Evolutionary conservation across 2,888 invertebrate species (phyloP).

Genomic region (Bhutanitis thaidina): DNA sequence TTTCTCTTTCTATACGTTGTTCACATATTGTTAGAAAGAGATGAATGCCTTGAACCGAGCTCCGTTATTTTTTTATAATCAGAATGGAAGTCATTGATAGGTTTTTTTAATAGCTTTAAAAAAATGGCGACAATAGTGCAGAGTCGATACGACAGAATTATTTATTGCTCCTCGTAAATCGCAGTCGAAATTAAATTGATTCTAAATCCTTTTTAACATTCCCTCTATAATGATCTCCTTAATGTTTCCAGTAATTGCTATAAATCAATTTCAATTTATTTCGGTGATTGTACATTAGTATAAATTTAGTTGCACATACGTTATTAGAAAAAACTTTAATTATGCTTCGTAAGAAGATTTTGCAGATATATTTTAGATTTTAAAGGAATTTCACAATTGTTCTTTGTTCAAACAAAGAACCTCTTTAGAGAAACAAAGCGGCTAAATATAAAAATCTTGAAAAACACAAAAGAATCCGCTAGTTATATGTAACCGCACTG

Average conservation of each 20-base stretch:
- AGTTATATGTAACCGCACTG: constrained; percentile 50
- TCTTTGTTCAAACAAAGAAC: constrained; percentile 15
- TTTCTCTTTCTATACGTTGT: constrained; percentile 12
- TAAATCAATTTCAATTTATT: constrained; percentile 50
- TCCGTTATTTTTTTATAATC: constrained; percentile 60
- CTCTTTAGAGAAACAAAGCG: constrained; percentile 20
- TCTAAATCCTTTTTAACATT: constrained; percentile 59
- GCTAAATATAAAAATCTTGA: constrained; percentile 32
- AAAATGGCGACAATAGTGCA: constrained; percentile 68
- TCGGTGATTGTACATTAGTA: neutral
- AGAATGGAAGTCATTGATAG: constrained; percentile 69
- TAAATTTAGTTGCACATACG: neutral
- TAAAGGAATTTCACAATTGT: neutral
- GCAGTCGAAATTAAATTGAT: constrained; percentile 69
- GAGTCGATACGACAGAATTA: constrained; percentile 59
- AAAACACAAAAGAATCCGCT: constrained; percentile 41
- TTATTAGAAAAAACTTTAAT: neutral
- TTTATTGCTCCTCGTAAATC: constrained; percentile 75
- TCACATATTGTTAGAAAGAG: constrained; percentile 45
- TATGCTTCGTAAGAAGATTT: neutral
- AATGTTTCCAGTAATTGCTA: constrained; percentile 60
- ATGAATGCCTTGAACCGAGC: constrained; percentile 36
- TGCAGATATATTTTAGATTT: neutral
- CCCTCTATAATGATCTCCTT: constrained; percentile 53
- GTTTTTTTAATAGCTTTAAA: constrained; percentile 74